Evolutionary conservation across 2,797 vertebrate genomes (phyloP), one percentile per base, ranked within the genome.

Genomic region (Danio albolineatus): DNA sequence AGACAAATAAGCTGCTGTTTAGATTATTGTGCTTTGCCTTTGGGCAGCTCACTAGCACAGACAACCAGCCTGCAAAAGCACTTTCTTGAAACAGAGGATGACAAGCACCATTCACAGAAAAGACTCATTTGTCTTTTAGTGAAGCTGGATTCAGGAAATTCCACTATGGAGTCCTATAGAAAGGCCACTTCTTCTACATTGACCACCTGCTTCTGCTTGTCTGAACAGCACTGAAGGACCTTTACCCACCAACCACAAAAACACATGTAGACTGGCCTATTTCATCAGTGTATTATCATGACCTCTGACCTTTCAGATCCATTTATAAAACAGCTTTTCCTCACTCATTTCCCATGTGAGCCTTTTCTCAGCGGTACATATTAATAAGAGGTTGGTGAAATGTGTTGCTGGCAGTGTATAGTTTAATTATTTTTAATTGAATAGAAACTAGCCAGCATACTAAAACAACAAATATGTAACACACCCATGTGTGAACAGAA

Each of bases 1-100:
- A 73, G 62, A 64, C 48, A 82, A 85, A 85, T 73, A 80, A 77
- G 21, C 21, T 46, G 16, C 59, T 60, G 14, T 77, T 79, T 72
- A 67, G 61, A 75, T 67, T 69, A 73, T 48, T 51, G 21, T 57
- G 48, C 53, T 28, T 39, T 39, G 74, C 83, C 73, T 53, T 72
- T 56, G 60, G 81, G 73, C 76, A 70, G 67, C 57, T 60, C 10
- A 10, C 66, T 81, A 76, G 71, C 54, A 59, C 46, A 43, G 61
- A 56, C 62, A 46, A 38, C 28, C 36, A 75, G 39, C 57, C 71
- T 19, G 16, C 66, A 71, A 71, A 21, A 67, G 6, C 41, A 62
- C 51, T 14, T 76, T 41, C 36, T 28, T 73, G 79, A 80, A 46
- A 41, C 36, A 75, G 59, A 39, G 56, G 48, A 67, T 46, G 17